phyloP scores from a whole-genome alignment of 2,113 vertebrate species.

The Ameiurus melas region DNA sequence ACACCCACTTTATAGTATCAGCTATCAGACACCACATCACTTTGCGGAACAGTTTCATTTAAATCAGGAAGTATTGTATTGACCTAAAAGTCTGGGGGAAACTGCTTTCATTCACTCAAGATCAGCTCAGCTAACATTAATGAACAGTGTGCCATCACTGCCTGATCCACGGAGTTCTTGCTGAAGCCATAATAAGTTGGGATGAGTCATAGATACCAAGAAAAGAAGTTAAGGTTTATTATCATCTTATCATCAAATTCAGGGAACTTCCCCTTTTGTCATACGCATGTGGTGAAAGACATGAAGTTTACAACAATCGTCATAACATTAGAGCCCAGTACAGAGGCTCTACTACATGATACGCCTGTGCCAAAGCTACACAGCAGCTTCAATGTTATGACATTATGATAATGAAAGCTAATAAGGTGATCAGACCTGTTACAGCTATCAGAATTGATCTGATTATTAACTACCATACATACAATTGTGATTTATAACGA shows the following conservation, averaged over 20 bases:
- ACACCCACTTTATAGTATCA: conserved; percentile 1
- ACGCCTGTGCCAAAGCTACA: not conserved
- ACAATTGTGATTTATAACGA: not conserved
- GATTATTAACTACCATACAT: not conserved
- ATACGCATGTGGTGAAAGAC: not conserved
- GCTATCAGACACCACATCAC: not conserved
- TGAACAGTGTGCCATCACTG: not conserved
- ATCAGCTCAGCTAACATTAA: not conserved
- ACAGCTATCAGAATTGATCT: not conserved
- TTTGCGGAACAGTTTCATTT: not conserved
- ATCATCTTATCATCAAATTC: not conserved
- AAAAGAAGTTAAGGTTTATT: not conserved
- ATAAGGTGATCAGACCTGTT: not conserved
- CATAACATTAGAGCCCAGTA: not conserved
- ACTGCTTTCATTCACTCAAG: not conserved
- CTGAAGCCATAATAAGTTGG: not conserved
- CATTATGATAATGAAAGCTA: not conserved
- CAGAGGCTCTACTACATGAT: not conserved
- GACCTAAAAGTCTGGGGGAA: not conserved
- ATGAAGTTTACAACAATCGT: not conserved
- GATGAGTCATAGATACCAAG: not conserved
- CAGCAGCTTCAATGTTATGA: not conserved
- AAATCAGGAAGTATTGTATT: not conserved
- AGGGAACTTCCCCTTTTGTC: conserved; percentile 1
- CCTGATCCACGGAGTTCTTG: not conserved